Conservation (phyloP, 2,797 vertebrate genomes). For the Danio tinwini region DNA sequence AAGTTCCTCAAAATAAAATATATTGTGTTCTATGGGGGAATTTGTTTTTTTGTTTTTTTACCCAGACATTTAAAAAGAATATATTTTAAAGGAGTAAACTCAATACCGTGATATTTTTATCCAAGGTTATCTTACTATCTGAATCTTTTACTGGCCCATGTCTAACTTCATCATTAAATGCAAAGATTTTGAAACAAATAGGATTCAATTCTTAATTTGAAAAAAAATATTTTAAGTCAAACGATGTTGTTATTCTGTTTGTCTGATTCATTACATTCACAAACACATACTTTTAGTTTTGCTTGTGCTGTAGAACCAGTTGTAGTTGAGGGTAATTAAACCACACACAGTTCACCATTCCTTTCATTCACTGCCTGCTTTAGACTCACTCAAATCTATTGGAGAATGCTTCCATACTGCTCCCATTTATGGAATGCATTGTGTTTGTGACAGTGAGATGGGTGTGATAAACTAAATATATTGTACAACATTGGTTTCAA, state of each 20-base stretch:
- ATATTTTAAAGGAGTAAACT: no score
- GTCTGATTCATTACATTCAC: not conserved
- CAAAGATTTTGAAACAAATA: not conserved
- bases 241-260: not conserved
- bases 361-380: not conserved
- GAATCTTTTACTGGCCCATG: no score
- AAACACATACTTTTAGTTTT: not conserved
- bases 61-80: no score
- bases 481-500: not conserved
- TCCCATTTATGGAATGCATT: conserved; percentile 50
- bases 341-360: not conserved
- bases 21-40: no score
- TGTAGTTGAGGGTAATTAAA: not conserved
- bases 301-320: not conserved
- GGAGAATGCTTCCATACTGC: conserved; percentile 45
- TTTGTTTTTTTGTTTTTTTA: no score
- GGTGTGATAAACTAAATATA: conserved; percentile 25
- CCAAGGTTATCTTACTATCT: no score
- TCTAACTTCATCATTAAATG: not conserved
- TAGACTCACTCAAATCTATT: not conserved
- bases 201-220: not conserved
- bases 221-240: not conserved
- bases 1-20: no score
- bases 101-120: no score
- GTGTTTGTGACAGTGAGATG: conserved; percentile 12